phyloP scores from a whole-genome alignment of 2,113 vertebrate genomes.

The Leptodactylus fuscus region DNA sequence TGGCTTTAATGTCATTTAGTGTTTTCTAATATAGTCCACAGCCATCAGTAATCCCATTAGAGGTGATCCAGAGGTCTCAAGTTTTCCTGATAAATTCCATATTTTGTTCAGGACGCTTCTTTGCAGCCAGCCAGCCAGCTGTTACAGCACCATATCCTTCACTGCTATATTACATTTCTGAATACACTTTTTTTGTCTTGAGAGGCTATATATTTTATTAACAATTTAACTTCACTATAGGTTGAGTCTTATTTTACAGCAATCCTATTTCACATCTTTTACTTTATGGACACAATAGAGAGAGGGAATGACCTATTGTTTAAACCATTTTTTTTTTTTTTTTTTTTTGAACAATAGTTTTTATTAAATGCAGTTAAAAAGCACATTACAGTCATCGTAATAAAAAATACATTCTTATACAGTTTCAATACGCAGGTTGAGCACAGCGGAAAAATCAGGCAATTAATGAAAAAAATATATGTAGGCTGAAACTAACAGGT shows the following conservation, averaged over 20 bases:
- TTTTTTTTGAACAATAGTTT: no score
- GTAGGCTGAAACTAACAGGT: no score
- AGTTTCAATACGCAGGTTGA: no score
- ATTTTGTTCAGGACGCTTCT: not conserved
- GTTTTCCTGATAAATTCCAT: not conserved
- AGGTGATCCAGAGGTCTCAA: not conserved
- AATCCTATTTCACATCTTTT: not conserved
- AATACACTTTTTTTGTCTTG: not conserved
- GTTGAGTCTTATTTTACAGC: not conserved
- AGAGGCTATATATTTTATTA: not conserved
- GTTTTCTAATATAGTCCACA: slow-evolving; percentile 9
- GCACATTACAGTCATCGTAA: no score
- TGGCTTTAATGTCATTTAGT: no score
- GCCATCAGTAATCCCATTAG: slow-evolving; percentile 10
- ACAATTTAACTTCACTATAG: not conserved
- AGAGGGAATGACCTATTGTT: no score
- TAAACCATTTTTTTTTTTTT: no score
- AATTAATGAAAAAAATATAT: no score
- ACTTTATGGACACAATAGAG: no score
- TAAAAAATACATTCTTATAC: no score
- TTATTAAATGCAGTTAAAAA: no score
- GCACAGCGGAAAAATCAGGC: no score
- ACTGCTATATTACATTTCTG: not conserved
- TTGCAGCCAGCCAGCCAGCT: not conserved
- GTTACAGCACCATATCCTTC: not conserved